Conservation (phyloP, 2,888 invertebrate genomes). For the Dynastes hyllus region DNA sequence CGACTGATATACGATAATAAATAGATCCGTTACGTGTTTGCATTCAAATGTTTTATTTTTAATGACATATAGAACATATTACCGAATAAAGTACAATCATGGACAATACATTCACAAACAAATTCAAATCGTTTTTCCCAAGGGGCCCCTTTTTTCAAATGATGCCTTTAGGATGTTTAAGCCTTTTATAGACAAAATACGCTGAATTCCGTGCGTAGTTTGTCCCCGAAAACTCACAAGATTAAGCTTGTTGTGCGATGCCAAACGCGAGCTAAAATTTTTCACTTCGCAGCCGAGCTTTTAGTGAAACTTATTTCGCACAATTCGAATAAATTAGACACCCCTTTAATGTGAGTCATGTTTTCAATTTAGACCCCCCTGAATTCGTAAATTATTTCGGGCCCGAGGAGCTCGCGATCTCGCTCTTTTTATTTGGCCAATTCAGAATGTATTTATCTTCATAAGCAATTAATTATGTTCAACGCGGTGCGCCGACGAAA, state of each 20-base stretch:
- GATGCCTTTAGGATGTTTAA: too few species aligned
- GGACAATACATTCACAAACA: too few species aligned
- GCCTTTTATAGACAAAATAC: background rate
- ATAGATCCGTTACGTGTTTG: too few species aligned
- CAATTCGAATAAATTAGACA: constrained; percentile 23
- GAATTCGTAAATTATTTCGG: constrained; percentile 28
- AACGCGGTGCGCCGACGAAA: background rate
- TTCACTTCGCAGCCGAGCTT: background rate
- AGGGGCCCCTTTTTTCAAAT: too few species aligned
- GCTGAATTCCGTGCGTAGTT: background rate
- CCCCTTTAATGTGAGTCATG: constrained; percentile 27
- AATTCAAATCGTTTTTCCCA: too few species aligned
- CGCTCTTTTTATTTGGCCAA: constrained; percentile 19
- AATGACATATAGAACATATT: too few species aligned
- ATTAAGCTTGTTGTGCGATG: background rate
- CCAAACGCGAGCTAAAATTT: background rate
- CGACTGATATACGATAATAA: too few species aligned
- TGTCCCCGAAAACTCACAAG: background rate
- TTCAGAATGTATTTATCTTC: constrained; percentile 35
- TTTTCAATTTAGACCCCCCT: constrained; percentile 18
- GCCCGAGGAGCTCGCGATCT: background rate
- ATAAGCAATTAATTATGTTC: constrained; percentile 36
- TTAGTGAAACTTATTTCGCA: constrained; percentile 14
- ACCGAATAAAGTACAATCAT: too few species aligned
- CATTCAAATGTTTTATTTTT: too few species aligned